Conservation (phyloP, 2,113 vertebrate genomes). For the Colossoma macropomum region DNA sequence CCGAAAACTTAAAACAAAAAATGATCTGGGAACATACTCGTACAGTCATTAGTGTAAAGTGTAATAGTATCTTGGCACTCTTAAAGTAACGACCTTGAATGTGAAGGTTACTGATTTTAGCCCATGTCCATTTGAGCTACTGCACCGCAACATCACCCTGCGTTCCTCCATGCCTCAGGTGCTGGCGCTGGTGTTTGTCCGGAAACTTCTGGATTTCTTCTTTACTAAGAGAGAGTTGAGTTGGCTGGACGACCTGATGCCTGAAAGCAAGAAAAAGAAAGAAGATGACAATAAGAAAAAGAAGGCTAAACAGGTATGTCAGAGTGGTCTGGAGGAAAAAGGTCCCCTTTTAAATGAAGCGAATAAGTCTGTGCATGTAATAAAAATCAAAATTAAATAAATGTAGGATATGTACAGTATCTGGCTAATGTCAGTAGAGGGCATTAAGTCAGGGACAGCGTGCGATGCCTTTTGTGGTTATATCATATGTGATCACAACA, state of each 20-base stretch:
- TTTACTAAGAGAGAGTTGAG: constrained; percentile 96
- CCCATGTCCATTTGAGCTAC: not conserved
- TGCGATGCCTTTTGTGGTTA: too few species aligned
- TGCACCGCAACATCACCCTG: too few species aligned
- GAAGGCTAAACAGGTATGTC: constrained; percentile 81
- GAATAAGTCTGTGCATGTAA: too few species aligned
- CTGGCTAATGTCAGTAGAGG: too few species aligned
- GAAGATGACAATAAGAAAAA: constrained; percentile 95
- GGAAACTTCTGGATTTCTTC: constrained; percentile 94
- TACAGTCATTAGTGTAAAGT: too few species aligned
- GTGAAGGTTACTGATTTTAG: not conserved
- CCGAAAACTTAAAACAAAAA: too few species aligned
- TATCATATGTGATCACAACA: not conserved
- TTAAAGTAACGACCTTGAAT: not conserved
- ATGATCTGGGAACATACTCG: too few species aligned
- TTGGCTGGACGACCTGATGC: constrained; percentile 97
- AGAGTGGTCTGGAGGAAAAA: too few species aligned
- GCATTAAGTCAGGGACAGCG: too few species aligned
- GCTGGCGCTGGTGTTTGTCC: constrained; percentile 91
- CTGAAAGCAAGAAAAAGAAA: constrained; percentile 98
- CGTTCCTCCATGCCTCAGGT: constrained; percentile 76
- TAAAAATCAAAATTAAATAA: too few species aligned
- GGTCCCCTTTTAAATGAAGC: too few species aligned
- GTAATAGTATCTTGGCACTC: not conserved
- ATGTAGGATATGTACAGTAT: too few species aligned